These are phyloP conservation scores for Pogonocichla stellata DNA, from an alignment of 2,113 vertebrate genomes.

Conservation along the genomic window DNA sequence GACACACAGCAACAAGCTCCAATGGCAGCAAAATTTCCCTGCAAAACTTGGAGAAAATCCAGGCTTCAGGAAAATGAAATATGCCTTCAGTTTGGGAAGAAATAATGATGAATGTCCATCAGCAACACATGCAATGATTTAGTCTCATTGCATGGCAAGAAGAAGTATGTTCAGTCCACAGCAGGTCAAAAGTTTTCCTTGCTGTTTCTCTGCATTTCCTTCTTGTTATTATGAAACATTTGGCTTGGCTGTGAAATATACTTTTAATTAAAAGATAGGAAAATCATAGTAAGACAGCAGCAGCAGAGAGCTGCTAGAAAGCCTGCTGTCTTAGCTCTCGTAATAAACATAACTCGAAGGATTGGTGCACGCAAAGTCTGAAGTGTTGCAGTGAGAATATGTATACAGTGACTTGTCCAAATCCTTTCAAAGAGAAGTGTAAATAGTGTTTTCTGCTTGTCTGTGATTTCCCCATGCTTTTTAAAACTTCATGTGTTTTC, in stretches of 20 bases:
- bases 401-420: not conserved
- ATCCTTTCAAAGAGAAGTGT: not conserved
- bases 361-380: not conserved
- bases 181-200: conserved; percentile 57
- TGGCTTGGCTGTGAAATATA: conserved; percentile 63
- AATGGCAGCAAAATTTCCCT: conserved; percentile 23
- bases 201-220: conserved; percentile 34
- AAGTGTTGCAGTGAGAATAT: not conserved
- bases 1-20: conserved; percentile 67
- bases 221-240: conserved; percentile 55
- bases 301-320: conserved; percentile 37
- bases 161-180: conserved; percentile 38
- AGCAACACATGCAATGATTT: not conserved
- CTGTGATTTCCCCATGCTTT: not conserved
- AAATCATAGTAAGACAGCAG: conserved; percentile 56
- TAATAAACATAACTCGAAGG: not conserved
- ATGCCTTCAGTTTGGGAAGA: conserved; percentile 44
- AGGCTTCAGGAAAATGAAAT: conserved; percentile 63
- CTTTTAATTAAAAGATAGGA: conserved; percentile 70
- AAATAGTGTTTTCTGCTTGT: not conserved
- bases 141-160: not conserved
- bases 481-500: not conserved
- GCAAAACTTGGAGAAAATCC: conserved; percentile 59
- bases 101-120: conserved; percentile 58
- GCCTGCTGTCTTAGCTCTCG: not conserved